Evolutionary conservation across 2,888 invertebrate species (phyloP), one percentile per base, ranked within the genome.

Genomic region (Morpho achilles): DNA sequence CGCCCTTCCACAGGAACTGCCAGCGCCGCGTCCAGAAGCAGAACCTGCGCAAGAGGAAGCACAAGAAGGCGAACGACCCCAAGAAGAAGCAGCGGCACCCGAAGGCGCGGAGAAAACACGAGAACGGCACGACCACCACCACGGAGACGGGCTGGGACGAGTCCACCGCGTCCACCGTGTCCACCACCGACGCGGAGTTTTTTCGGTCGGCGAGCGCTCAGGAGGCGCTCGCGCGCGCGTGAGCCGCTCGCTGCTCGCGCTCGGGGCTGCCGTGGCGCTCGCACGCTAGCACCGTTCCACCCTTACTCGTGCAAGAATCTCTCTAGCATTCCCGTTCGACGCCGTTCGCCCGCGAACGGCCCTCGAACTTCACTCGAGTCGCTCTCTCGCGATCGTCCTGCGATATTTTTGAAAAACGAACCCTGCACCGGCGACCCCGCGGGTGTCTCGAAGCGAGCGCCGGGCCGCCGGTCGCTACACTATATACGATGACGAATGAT

Each of bases 161-260:
- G 74, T 90, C 91, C 70, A 90, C 89, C 53, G 89, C 91, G 78
- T 87, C 89, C 62, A 88, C 88, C 9, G 84, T 87, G 84, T 88
- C 87, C 55, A 91, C 91, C 77, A 92, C 80, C 64, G 87, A 81
- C 77, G 84, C 82, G 64, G 91, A 91, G 91, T 91, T 92, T 87
- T 92, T 91, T 84, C 91, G 91, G 77, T 86, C 91, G 74, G 88
- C 91, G 74, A 87, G 87, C 84, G 89, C 88, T 84, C 91, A 84
- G 84, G 90, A 91, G 87, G 87, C 87, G 32, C 32, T 32, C 86
- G 86, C 81, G 86, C 91, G 86, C 80, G 86, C 86, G 84, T 90
- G 81, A 86, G 86, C 69, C 87, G 86, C 68, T 9, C 43, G 43
- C 80, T 84, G 76, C 77, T 86, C 79, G 87, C 84, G 74, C 77